These are phyloP conservation scores for Adelges cooleyi DNA, from an alignment of 1,140 invertebrate genomes.

Conservation along the genomic window DNA sequence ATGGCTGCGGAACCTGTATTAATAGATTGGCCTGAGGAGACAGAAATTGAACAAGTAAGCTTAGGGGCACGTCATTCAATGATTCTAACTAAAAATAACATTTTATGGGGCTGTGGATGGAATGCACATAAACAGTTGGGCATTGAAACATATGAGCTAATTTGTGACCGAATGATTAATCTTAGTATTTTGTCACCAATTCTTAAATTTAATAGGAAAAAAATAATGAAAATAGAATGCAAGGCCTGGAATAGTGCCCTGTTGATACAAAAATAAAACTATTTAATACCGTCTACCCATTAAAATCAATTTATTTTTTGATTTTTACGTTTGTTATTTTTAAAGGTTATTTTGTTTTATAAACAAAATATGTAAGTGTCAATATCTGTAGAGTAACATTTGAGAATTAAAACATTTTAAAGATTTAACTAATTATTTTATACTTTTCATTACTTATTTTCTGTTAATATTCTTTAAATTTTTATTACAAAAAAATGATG, in stretches of 20 bases:
- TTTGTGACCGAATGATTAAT: constrained; percentile 22
- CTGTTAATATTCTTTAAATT: too few species aligned
- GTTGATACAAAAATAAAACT: background rate
- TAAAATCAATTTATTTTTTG: too few species aligned
- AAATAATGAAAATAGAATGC: constrained; percentile 4
- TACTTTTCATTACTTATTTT: too few species aligned
- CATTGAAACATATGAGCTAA: constrained; percentile 12
- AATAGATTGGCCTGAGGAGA: constrained; percentile 43
- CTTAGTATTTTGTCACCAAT: constrained; percentile 13
- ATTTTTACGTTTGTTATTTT: too few species aligned
- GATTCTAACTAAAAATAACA: constrained; percentile 46
- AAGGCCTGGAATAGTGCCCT: constrained; percentile 13
- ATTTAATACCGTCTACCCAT: too few species aligned
- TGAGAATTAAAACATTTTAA: too few species aligned
- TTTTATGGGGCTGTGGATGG: constrained; percentile 61
- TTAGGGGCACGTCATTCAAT: constrained; percentile 21
- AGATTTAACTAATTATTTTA: too few species aligned
- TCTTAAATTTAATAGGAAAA: background rate
- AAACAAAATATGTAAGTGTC: too few species aligned
- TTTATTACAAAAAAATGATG: too few species aligned
- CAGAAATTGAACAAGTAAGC: constrained; percentile 29
- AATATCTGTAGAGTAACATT: too few species aligned
- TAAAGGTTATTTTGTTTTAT: too few species aligned
- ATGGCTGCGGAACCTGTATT: constrained; percentile 41
- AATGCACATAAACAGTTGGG: constrained; percentile 57